A percentile compares a stretch with the other conserved stretches of the same genome.
Evolutionary conservation across 2,113 vertebrate species (phyloP).

Genomic region (Actinemys pallida): DNA sequence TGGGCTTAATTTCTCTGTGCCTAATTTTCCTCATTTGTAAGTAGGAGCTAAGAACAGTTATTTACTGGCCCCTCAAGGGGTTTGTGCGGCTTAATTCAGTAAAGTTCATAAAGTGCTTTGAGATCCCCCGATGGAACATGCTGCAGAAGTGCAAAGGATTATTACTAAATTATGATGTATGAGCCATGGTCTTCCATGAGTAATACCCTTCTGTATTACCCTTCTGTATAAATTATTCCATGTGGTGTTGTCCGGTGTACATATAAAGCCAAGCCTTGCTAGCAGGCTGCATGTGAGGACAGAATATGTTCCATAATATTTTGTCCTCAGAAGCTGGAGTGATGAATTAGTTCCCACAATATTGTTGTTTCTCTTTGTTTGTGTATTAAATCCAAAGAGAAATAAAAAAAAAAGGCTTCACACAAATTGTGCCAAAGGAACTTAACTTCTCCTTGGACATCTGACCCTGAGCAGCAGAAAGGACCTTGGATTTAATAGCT

Average conservation of each 20-base stretch:
- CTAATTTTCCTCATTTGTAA: neutral
- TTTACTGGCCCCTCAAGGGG: conserved; percentile 25
- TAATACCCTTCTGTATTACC: neutral
- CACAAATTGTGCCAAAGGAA: conserved; percentile 5
- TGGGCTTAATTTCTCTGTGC: neutral
- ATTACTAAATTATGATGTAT: neutral
- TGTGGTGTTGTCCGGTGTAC: neutral
- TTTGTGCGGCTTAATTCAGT: neutral
- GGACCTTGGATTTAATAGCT: conserved; percentile 60
- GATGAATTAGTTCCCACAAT: neutral
- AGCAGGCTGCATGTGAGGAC: neutral
- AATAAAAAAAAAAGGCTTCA: neutral
- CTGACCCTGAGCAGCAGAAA: conserved; percentile 55
- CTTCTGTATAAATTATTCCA: neutral
- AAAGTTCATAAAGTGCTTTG: conserved; percentile 16
- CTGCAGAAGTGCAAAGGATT: neutral
- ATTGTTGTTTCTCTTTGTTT: neutral
- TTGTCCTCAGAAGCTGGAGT: neutral
- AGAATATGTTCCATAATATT: conserved; percentile 16
- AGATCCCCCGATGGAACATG: conserved; percentile 33
- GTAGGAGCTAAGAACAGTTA: neutral
- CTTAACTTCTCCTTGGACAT: conserved; percentile 17
- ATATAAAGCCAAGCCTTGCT: conserved; percentile 1
- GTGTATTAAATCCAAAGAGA: neutral
- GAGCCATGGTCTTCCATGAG: neutral